Base-by-base conservation (phyloP, 2,888 invertebrate species). In the Eurois occulta region DNA sequence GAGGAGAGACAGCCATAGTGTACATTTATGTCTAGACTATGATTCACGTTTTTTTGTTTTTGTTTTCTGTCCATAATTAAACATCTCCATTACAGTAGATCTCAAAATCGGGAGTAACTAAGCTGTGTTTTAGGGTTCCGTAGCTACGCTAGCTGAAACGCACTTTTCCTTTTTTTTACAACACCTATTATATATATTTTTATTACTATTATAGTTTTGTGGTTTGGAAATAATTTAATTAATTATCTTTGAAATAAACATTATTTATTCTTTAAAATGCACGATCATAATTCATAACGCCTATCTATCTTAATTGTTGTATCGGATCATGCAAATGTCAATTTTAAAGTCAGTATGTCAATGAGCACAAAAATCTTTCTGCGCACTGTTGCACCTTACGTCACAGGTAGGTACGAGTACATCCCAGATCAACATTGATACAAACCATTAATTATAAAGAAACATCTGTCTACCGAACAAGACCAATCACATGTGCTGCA, bases 401-500 rank as follows among this genome's bases (percentile, higher is more conserved):
- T 78, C 84, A 84, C 41, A 73, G n/a, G 32, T 46, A 73, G n/a
- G 32, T 46, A 73, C 67, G 24, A 58, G 43, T 69, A 48, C 58
- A 75, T 73, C 70, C 28, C 64, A 62, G 28, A 66, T 43, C 41
- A 69, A 52, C 55, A 81, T 75, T 83, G 77, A 81, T 83, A 81
- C 78, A 75, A 71, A 78, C 72, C 78, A 89, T 82, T 75, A 82
- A 80, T 83, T 81, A 78, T 65, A 60, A 75, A 74, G 67, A 72
- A 78, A 86, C 86, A 87, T 84, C 77, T 89, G 81, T 77, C 66
- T 78, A 86, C 83, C 84, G 77, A 89, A 88, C 83, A 81, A 84
- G 75, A 88, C 81, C 87, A 88, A 89, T 90, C 60, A 78, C 80
- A 84, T 86, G 75, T 83, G 84, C 75, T 83, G 85, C 77, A 84